Evolutionary conservation across 2,888 invertebrate species (phyloP).

Genomic region (Clitarchus hookeri): DNA sequence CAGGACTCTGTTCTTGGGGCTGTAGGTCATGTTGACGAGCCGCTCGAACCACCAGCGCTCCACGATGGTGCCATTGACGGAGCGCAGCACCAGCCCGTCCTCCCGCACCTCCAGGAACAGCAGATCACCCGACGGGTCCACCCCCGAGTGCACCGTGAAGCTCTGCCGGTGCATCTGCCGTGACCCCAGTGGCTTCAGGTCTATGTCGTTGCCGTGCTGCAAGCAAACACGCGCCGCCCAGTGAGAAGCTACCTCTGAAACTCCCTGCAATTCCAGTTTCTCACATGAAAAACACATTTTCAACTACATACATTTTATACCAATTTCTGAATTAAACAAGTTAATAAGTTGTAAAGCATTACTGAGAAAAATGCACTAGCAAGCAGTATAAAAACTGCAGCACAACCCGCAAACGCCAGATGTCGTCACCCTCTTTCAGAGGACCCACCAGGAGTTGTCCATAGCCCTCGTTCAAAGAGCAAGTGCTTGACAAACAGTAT

Average conservation of each 20-base stretch:
- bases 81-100: constrained; percentile 86
- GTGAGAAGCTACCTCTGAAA: neutral
- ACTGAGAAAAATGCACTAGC: too few relatives aligned
- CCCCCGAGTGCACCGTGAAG: constrained; percentile 96
- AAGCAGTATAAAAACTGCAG: too few relatives aligned
- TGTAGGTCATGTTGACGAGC: constrained; percentile 99
- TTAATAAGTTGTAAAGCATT: too few relatives aligned
- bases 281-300: too few relatives aligned
- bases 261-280: too few relatives aligned
- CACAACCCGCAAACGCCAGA: too few relatives aligned
- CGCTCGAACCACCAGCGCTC: constrained; percentile 99
- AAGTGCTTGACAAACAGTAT: too few relatives aligned
- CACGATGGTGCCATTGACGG: constrained; percentile 82
- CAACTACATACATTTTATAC: too few relatives aligned
- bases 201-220: constrained; percentile 92
- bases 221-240: neutral
- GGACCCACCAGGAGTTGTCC: too few relatives aligned
- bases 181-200: constrained; percentile 93
- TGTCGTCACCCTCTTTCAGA: too few relatives aligned
- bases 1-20: constrained; percentile 95
- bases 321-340: too few relatives aligned
- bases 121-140: constrained; percentile 88
- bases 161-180: constrained; percentile 94
- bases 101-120: constrained; percentile 94
- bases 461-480: too few relatives aligned